Percentiles rank a stretch among this genome's conserved stretches.
These are phyloP conservation scores for Sebastolobus altivelis DNA, from an alignment of 2,797 vertebrate species.

Conservation along the genomic window DNA sequence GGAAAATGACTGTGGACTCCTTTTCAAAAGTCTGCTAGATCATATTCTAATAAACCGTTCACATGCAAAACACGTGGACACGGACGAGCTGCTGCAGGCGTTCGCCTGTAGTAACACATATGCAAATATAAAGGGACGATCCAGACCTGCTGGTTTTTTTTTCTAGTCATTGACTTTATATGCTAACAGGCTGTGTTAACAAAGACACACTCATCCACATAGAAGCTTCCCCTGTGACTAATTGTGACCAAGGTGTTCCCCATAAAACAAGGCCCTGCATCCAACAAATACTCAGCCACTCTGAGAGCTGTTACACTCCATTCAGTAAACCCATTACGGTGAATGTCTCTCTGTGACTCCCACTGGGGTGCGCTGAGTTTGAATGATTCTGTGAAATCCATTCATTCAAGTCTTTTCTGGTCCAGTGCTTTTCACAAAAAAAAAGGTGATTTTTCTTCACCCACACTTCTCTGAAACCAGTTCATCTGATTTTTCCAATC, in stretches of 20 bases:
- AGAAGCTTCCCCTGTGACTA: conserved; percentile 34
- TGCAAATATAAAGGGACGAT: conserved; percentile 8
- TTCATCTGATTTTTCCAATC: not conserved
- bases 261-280: conserved; percentile 28
- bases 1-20: not conserved
- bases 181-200: conserved; percentile 15
- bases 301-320: not conserved
- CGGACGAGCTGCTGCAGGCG: not conserved
- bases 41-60: not conserved
- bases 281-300: conserved; percentile 1
- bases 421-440: not conserved
- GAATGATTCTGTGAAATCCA: conserved; percentile 6
- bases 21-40: not conserved
- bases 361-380: conserved; percentile 1
- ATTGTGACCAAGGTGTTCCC: conserved; percentile 28
- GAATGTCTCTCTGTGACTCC: conserved; percentile 12
- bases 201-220: conserved; percentile 14
- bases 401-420: conserved; percentile 3
- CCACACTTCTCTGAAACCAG: not conserved
- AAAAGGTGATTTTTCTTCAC: not conserved
- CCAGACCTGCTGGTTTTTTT: not conserved
- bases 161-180: conserved; percentile 8
- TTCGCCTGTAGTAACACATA: not conserved
- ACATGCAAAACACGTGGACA: not conserved
- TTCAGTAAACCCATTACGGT: conserved; percentile 6